Conservation (phyloP, 2,888 invertebrate species). For the Lasioglossum villosulum region DNA sequence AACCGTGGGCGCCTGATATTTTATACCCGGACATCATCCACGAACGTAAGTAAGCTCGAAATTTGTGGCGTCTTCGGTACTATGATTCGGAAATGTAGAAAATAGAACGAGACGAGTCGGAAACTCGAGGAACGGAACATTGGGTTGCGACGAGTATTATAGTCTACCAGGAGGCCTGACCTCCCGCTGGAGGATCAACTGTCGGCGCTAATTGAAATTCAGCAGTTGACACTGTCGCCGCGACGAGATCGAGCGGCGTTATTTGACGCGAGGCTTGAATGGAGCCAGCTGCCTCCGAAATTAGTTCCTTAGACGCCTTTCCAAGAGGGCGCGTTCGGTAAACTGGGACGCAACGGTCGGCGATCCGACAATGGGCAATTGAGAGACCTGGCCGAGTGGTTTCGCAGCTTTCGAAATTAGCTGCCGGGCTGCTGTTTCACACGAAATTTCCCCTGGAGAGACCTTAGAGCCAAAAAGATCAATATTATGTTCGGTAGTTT, state of each 20-base stretch:
- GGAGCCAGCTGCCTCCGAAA: not conserved
- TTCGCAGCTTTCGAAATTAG: not conserved
- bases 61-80: not conserved
- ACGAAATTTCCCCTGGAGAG: too few relatives aligned
- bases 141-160: too few relatives aligned
- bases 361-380: not conserved
- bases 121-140: too few relatives aligned
- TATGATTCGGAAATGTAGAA: not conserved
- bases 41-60: not conserved
- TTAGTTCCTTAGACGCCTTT: not conserved
- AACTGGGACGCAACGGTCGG: not conserved
- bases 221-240: not conserved
- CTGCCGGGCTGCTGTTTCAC: not conserved
- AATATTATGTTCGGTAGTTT: too few relatives aligned
- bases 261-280: not conserved
- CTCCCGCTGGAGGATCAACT: slow-evolving; percentile 27
- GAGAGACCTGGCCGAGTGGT: not conserved
- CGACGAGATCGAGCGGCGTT: not conserved
- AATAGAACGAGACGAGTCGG: not conserved
- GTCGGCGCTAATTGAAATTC: slow-evolving; percentile 33
- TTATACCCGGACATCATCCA: not conserved
- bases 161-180: slow-evolving; percentile 11
- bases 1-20: slow-evolving; percentile 34
- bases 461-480: too few relatives aligned
- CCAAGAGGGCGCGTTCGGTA: not conserved